Base-by-base conservation (phyloP, 92 coral and sea anemone species). In the Zoanthus gigantus region DNA sequence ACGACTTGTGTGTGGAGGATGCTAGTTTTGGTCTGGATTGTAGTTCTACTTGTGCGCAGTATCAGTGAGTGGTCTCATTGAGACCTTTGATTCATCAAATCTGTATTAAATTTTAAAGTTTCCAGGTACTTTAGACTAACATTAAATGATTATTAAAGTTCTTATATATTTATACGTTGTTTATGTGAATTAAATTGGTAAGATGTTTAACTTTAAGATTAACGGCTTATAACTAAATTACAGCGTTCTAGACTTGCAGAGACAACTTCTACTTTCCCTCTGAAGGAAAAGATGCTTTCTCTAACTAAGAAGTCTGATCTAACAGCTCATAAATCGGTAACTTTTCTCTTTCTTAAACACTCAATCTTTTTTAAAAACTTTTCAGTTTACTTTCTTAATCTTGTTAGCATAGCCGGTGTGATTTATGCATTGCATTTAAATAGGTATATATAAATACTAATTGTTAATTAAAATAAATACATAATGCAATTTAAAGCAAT, bases 231-330 rank as follows among this genome's bases (percentile, higher is more conserved):
- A 12, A 77, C 52, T 77, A 5, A 77, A 77, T 53, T 77, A 16
- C 82, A 77, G 82, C 65, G 4, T 34, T 77, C 82, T 77, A 77
- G 67, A 77, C 82, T 77, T 30, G 68, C 67, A 54, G 82, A 77
- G 47, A 63, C 82, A 48, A 54, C 82, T 12, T 54, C 82, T 29
- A 14, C 82, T 53, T 77, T 77, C 48, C 82, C 46, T 77, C 82
- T 77, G 66, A 77, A 77, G 82, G 65, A 77, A 46, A 77, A 29
- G 82, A 54, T 77, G 82, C 67, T 77, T 63, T 52, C 67, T 53
- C 82, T 77, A 53, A 54, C 82, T 77, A 77, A 63, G 82, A 77
- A 53, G 67, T 77, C 82, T 77, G 82, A 77, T 77, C 17, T 77
- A 77, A 77, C 45, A 34, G 67, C 82, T 18, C 65, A 77, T 54